Percentiles rank a stretch among this genome's conserved stretches.
Conservation (phyloP, 2,888 invertebrate genomes). For the Barypeithes pellucidus region DNA sequence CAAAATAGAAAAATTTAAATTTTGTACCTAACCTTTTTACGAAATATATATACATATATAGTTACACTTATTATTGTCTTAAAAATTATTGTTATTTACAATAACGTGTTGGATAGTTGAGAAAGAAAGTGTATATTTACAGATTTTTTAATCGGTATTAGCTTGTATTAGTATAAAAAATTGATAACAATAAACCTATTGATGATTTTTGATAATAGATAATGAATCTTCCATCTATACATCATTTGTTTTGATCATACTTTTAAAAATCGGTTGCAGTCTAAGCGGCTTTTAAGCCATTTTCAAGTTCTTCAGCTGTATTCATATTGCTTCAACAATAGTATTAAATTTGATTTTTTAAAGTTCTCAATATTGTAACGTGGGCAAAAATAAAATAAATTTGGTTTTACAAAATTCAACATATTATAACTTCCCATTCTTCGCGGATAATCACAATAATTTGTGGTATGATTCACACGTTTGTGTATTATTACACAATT, state of each 20-base stretch:
- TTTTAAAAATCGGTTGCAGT: no score
- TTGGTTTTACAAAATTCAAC: background rate
- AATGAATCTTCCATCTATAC: no score
- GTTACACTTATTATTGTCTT: conserved; percentile 52
- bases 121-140: conserved; percentile 37
- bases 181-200: background rate
- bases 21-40: conserved; percentile 36
- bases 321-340: no score
- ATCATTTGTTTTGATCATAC: no score
- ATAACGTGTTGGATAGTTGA: conserved; percentile 21
- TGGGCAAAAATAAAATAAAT: background rate
- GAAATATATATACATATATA: conserved; percentile 43
- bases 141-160: no score
- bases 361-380: no score
- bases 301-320: no score
- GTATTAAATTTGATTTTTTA: no score
- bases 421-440: background rate
- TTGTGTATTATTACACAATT: background rate
- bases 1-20: conserved; percentile 35
- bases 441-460: background rate
- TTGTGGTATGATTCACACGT: background rate
- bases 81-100: conserved; percentile 51
- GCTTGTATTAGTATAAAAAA: background rate
- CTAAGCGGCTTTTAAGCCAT: no score
- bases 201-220: background rate